Evolutionary conservation across 2,888 invertebrate species (phyloP).

Genomic region (Dicycla oo): DNA sequence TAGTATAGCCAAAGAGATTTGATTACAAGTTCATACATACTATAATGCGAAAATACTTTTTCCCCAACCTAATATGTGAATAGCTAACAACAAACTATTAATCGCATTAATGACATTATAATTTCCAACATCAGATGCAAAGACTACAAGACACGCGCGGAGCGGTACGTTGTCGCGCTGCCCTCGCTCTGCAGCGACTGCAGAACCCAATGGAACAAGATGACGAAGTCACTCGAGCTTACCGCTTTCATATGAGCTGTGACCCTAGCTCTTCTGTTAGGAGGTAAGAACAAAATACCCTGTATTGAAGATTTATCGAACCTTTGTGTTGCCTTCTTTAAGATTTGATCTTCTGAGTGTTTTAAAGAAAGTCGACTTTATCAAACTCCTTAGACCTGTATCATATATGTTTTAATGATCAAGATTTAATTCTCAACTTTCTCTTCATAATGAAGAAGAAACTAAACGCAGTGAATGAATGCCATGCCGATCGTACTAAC

Average conservation of each 20-base stretch:
- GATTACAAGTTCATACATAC: too few species aligned
- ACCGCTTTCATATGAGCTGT: slow-evolving; percentile 92
- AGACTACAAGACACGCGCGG: slow-evolving; percentile 93
- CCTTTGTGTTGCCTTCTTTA: neutral
- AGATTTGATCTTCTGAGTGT: neutral
- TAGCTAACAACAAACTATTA: neutral
- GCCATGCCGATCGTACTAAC: too few species aligned
- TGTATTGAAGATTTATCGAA: neutral
- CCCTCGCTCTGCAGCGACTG: slow-evolving; percentile 94
- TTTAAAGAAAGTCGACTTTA: neutral
- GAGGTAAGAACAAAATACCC: slow-evolving; percentile 70
- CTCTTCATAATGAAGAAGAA: neutral
- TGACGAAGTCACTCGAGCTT: slow-evolving; percentile 94
- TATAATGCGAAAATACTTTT: too few species aligned
- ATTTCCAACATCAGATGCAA: slow-evolving; percentile 75
- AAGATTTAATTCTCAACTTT: too few species aligned
- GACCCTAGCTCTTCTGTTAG: slow-evolving; percentile 95
- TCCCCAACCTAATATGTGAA: too few species aligned
- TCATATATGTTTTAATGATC: too few species aligned
- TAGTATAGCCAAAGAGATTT: too few species aligned
- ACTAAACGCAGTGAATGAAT: neutral
- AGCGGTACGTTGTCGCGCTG: slow-evolving; percentile 94
- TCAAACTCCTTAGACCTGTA: neutral
- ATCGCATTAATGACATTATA: neutral
- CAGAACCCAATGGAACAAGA: slow-evolving; percentile 94